Base-by-base conservation (phyloP, 2,797 vertebrate species). In the Gymnopithys bicolor region DNA sequence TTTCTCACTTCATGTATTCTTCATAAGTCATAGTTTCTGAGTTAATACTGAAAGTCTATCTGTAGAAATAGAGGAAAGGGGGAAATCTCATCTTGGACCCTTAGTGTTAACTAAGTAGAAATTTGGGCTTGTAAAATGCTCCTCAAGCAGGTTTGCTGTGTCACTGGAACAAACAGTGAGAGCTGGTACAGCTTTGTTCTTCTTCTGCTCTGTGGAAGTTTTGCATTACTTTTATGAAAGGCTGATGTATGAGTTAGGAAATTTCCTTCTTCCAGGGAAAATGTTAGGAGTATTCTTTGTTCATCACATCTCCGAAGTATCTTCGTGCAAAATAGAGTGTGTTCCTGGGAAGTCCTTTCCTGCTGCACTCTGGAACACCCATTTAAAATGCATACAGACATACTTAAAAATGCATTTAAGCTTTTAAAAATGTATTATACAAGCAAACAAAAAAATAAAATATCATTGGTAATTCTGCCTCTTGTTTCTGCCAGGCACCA, bases 221-320 rank as follows among this genome's bases (percentile, higher is more conserved):
- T 58, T 90, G 53, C 21, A 23, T 85, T 82, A 32, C n/a, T 74
- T 63, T 74, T 22, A 33, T 59, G n/a, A 53, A 94, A 80, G 24
- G 25, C 19, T 85, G 78, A 3, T 10, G 21, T 27, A 41, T 12
- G 27, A 77, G 22, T 43, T 33, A 77, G 0, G 14, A 79, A 77
- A 62, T 84, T 13, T 27, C 14, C 58, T 83, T 77, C 30, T 82
- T 59, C 27, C 28, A 37, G 58, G 66, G 30, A 69, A 83, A 80
- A 41, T 43, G 11, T 85, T 64, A 49, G 0, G 0, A 53, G n/a
- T 49, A 11, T 68, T 11, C 24, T 63, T 73, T 30, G 30, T 49
- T 77, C 18, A 28, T 60, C 18, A 4, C 7, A 6, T 62, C 66
- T 89, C 58, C 39, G 62, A 51, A 28, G 28, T 66, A 30, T 80